Evolutionary conservation across 2,797 vertebrate species (phyloP).

Genomic region (Falco berigora): DNA sequence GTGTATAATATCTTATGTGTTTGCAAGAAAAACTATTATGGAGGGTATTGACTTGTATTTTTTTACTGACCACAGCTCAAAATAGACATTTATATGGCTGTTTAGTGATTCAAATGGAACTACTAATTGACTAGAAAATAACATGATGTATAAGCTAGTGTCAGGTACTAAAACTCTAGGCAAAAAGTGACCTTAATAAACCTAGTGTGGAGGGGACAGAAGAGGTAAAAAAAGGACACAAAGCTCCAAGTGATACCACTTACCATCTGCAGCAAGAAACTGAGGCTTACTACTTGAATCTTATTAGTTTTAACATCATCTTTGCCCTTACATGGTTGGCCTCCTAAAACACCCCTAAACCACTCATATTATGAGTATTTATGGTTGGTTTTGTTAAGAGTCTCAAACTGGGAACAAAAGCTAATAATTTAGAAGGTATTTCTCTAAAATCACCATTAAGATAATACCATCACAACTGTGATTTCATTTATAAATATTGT

Average conservation of each 20-base stretch:
- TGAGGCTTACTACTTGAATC: neutral
- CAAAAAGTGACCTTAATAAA: neutral
- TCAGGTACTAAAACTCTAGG: neutral
- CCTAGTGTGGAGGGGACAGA: neutral
- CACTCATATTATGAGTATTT: neutral
- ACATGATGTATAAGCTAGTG: neutral
- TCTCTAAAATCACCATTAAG: neutral
- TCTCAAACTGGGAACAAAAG: neutral
- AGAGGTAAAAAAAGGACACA: neutral
- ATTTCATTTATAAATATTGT: neutral
- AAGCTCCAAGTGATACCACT: neutral
- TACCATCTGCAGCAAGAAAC: neutral
- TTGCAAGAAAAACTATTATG: neutral
- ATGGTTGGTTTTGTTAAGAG: neutral
- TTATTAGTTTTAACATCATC: neutral
- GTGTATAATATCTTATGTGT: neutral
- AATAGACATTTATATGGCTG: neutral
- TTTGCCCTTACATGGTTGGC: neutral
- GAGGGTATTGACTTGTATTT: neutral
- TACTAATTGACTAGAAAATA: neutral
- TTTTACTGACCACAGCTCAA: neutral
- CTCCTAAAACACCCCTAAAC: neutral
- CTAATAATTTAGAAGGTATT: neutral
- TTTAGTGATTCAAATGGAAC: neutral
- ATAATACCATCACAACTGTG: neutral